Conservation (phyloP, 2,113 vertebrate genomes). For the Anoplopoma fimbria region DNA sequence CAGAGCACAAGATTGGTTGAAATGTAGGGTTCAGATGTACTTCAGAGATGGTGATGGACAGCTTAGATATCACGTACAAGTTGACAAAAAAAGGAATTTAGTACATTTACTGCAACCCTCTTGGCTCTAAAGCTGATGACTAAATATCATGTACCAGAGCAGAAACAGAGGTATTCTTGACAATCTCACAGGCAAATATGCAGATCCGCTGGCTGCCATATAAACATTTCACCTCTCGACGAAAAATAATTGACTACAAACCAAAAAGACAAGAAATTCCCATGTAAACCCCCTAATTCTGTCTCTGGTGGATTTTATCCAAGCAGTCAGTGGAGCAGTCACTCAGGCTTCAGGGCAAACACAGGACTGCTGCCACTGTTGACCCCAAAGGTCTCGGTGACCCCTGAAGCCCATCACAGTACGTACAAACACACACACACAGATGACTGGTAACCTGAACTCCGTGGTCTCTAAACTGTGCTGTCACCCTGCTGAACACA, state of each 20-base stretch:
- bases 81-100: background rate
- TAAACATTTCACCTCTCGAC: background rate
- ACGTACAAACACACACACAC: slow-evolving; percentile 34
- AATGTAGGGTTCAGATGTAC: background rate
- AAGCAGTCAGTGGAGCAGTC: slow-evolving; percentile 8
- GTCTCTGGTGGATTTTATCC: background rate
- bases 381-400: slow-evolving; percentile 63
- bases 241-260: background rate
- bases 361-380: slow-evolving; percentile 41
- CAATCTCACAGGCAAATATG: background rate
- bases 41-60: slow-evolving; percentile 18
- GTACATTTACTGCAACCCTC: background rate
- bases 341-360: slow-evolving; percentile 22
- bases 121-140: background rate
- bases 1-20: background rate
- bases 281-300: background rate
- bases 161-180: background rate
- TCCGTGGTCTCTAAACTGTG: slow-evolving; percentile 67
- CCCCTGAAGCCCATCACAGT: slow-evolving; percentile 43
- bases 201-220: background rate
- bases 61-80: slow-evolving; percentile 3
- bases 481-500: slow-evolving; percentile 72
- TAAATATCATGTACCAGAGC: slow-evolving; percentile 7
- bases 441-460: slow-evolving; percentile 67
- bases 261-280: background rate